phyloP scores from a whole-genome alignment of 2,888 invertebrate species.

The Parnassius glacialis region DNA sequence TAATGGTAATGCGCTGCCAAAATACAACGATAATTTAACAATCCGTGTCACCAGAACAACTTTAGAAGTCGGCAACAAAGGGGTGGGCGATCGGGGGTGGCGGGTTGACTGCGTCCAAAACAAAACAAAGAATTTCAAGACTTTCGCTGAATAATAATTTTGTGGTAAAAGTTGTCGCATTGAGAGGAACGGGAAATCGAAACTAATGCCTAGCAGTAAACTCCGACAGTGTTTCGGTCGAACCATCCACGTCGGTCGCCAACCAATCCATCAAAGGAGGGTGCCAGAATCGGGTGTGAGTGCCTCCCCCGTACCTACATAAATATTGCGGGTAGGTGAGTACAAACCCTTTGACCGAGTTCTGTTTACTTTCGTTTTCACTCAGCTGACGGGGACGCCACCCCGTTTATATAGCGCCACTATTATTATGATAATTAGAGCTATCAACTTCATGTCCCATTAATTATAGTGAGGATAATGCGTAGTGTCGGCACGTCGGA shows the following conservation, averaged over 20 bases:
- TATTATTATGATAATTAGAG: constrained; percentile 79
- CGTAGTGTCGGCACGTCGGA: constrained; percentile 9
- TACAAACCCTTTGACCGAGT: constrained; percentile 82
- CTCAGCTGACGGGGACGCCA: constrained; percentile 78
- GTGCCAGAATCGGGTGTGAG: constrained; percentile 68
- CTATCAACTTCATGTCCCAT: constrained; percentile 54
- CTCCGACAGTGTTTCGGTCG: constrained; percentile 71
- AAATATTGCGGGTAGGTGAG: constrained; percentile 81
- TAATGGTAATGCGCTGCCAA: constrained; percentile 32
- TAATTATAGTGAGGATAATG: constrained; percentile 31
- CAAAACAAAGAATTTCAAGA: constrained; percentile 70
- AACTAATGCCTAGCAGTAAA: constrained; percentile 65
- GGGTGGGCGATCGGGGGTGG: constrained; percentile 40
- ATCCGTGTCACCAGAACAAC: constrained; percentile 53
- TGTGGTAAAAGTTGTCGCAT: constrained; percentile 64
- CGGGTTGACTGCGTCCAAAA: constrained; percentile 51
- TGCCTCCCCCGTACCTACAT: constrained; percentile 73
- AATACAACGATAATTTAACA: constrained; percentile 43
- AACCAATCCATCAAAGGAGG: constrained; percentile 81
- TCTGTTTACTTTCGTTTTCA: constrained; percentile 82
- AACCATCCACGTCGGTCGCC: constrained; percentile 76
- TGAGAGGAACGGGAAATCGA: constrained; percentile 64
- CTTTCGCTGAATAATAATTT: constrained; percentile 76
- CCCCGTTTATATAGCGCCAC: constrained; percentile 65
- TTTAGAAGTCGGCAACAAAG: constrained; percentile 40